Base-by-base conservation (phyloP, 2,797 vertebrate genomes). In the Picus viridis region DNA sequence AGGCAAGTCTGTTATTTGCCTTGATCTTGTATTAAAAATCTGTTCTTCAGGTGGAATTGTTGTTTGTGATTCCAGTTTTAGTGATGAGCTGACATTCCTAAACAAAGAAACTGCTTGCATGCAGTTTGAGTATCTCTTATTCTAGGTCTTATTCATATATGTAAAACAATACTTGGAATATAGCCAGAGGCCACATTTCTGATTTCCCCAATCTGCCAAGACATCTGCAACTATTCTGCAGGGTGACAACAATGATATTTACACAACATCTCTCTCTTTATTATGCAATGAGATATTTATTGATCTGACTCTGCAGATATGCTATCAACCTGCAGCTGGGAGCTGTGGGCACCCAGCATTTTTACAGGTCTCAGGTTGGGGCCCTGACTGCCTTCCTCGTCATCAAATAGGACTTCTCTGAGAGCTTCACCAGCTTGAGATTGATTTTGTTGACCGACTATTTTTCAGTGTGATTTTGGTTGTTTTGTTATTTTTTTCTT, bases 191-290 rank as follows among this genome's bases (percentile, higher is more conserved):
- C 34, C 62, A 74, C 1, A 1, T 77, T 86, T 59, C 58, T 69
- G 65, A 86, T 84, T 82, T 86, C 47, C 26, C 51, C n/a, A 20
- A 63, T 86, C 58, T 80, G 32, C 82, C 83, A 94, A 88, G 68
- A 82, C 63, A 82, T 69, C 68, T 83, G 85, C 51, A 86, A 56
- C 41, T 69, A 71, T 80, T 89, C 80, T 71, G 57, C 57, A 84
- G 71, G 39, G 41, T 32, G 34, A 62, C 74, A 86, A 45, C 19
- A 59, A 64, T 59, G 62, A 56, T 82, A 27, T 86, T 65, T 79
- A 41, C 34, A 59, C 34, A 83, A 88, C 84, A 69, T 71, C 7
- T 64, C 30, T 41, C 82, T 71, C 16, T 84, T 82, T 65, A 71
- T 76, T 79, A 80, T 80, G 56, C 45, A 79, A 18, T 41, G 56